A percentile compares a stretch with the other conserved stretches of the same genome.
phyloP scores from a whole-genome alignment of 1,140 invertebrate species.

The Gonatopus flavifemur region DNA sequence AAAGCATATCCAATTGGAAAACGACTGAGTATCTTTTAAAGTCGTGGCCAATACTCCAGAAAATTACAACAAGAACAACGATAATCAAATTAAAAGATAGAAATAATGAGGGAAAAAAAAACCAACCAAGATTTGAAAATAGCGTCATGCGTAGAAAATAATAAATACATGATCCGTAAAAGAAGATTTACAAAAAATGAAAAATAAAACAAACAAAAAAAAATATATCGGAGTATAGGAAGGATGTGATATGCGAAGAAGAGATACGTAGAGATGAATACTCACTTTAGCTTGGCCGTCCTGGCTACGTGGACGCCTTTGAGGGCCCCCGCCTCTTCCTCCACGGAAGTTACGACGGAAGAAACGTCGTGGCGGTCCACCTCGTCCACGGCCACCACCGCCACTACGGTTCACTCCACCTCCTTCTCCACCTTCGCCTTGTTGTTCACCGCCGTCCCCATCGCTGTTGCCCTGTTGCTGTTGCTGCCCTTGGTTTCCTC shows the following conservation, averaged over 20 bases:
- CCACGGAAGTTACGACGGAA: conserved; percentile 67
- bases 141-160: background rate
- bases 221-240: conserved; percentile 1
- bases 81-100: too few relatives aligned
- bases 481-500: conserved; percentile 35
- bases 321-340: conserved; percentile 58
- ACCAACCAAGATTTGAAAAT: too few relatives aligned
- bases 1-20: too few relatives aligned
- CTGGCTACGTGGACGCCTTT: conserved; percentile 61
- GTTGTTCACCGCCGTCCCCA: conserved; percentile 45
- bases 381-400: conserved; percentile 51
- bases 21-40: too few relatives aligned
- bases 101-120: too few relatives aligned
- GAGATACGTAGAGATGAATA: background rate
- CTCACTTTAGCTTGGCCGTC: conserved; percentile 57
- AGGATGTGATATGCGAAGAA: too few relatives aligned
- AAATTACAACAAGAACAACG: too few relatives aligned
- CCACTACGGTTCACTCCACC: conserved; percentile 54
- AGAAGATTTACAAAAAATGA: background rate
- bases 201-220: background rate
- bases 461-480: conserved; percentile 46
- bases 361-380: conserved; percentile 64
- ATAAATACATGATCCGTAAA: background rate
- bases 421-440: conserved; percentile 42
- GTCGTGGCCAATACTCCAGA: too few relatives aligned